Conservation (phyloP, 2,113 vertebrate species). For the Rhinolophus ferrumequinum region DNA sequence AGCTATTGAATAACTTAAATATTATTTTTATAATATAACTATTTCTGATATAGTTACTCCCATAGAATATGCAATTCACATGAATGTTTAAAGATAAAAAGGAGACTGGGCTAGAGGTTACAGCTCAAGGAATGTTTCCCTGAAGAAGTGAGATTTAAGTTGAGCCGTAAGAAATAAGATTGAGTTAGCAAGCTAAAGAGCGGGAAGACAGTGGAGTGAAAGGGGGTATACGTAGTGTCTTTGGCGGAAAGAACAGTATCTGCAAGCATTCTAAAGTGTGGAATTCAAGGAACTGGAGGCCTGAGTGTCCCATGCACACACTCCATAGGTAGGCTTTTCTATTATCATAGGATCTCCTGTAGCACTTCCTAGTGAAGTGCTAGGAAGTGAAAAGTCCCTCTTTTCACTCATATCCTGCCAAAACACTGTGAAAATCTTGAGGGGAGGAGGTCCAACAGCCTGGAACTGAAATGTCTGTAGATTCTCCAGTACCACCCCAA, state of each 20-base stretch:
- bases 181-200: not conserved
- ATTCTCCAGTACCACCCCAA: not conserved
- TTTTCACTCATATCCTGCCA: not conserved
- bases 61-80: not conserved
- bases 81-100: conserved; percentile 37
- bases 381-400: not conserved
- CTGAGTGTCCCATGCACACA: not conserved
- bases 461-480: not conserved
- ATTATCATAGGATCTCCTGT: not conserved
- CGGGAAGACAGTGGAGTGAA: not conserved
- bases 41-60: not conserved
- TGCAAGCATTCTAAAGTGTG: not conserved
- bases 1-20: not conserved
- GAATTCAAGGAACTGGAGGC: not conserved
- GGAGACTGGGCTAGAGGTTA: not conserved
- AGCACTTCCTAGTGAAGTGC: not conserved
- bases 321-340: not conserved
- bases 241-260: not conserved
- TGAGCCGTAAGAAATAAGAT: not conserved
- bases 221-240: not conserved
- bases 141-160: conserved; percentile 1
- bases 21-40: not conserved
- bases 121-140: not conserved
- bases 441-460: not conserved
- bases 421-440: not conserved